Base-by-base conservation (phyloP, 2,113 vertebrate species). In the Vulpes ferrilata region DNA sequence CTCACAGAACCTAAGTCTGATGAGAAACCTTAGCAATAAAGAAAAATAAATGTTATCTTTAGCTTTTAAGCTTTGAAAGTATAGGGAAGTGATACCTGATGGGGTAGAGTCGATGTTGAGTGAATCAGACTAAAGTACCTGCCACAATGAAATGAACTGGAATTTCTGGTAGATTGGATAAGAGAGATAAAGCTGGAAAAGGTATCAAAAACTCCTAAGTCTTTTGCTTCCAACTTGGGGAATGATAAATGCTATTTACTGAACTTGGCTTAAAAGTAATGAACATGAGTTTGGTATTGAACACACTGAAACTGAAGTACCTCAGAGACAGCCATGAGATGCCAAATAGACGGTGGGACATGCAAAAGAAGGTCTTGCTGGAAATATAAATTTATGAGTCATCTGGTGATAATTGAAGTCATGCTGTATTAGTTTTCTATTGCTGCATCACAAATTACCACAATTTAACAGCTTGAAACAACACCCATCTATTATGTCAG, bases 371-470 rank as follows among this genome's bases (percentile, higher is more conserved):
- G 62, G 20, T 69, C 84, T 92, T 55, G 7, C 59, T 95, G 48
- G 25, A 96, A 65, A 85, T 90, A 90, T 27, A 97, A 93, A 95
- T 96, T 89, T 94, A 86, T 86, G 57, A 95, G 69, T 97, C 96
- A 97, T 94, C 80, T 92, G 60, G 87, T 97, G 90, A 92, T 96
- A 96, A 97, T 15, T 95, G 87, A 90, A 84, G 48, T 90, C 87
- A 95, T 83, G 23, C 76, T 92, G 74, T 84, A 93, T 90, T 96
- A 38, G 32, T 96, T 97, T 97, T 96, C 85, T 95, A 65, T 96
- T 94, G 62, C 60, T 88, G 9, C 82, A 96, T 94, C 74, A 96
- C 60, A 90, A 92, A 57, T 95, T 86, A 93, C 69, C 69, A 96
- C 83, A 96, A 62, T 93, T 88, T 57, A 97, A 62, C 57, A 90